A percentile compares a stretch with the other conserved stretches of the same genome.
Evolutionary conservation across 1,140 invertebrate genomes (phyloP).

Genomic region (Steinernema khuongi): DNA sequence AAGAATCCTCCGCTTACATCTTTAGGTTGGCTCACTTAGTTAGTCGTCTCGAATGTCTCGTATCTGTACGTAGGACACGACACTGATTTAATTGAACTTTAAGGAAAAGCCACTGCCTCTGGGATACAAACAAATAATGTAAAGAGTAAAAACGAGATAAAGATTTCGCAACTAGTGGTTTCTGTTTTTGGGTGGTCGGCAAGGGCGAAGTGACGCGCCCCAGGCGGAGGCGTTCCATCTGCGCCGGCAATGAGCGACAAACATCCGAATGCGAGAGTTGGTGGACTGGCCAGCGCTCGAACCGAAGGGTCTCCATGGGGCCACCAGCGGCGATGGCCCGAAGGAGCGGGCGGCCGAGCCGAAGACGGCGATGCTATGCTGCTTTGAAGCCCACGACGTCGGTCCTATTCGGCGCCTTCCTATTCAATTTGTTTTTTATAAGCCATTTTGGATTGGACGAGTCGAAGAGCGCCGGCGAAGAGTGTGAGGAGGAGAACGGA

Average conservation of each 20-base stretch:
- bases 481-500: not conserved
- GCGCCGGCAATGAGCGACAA: not conserved
- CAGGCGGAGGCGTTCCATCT: not conserved
- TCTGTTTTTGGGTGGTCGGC: not conserved
- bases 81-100: not conserved
- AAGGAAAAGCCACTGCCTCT: not conserved
- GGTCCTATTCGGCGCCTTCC: constrained; percentile 14
- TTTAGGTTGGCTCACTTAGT: no score
- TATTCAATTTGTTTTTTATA: constrained; percentile 17
- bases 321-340: no score
- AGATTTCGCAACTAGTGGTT: not conserved
- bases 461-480: not conserved
- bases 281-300: not conserved
- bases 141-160: not conserved
- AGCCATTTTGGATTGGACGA: constrained; percentile 14
- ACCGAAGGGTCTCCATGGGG: no score
- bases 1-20: not conserved
- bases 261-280: constrained; percentile 1
- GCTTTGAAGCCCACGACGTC: not conserved
- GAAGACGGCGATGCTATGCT: not conserved
- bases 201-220: not conserved
- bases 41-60: no score
- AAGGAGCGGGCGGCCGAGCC: no score
- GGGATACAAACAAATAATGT: not conserved
- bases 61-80: not conserved